Percentiles rank a stretch among this genome's conserved stretches.
Conservation (phyloP, 2,888 invertebrate genomes). For the Lochmaea crataegi region DNA sequence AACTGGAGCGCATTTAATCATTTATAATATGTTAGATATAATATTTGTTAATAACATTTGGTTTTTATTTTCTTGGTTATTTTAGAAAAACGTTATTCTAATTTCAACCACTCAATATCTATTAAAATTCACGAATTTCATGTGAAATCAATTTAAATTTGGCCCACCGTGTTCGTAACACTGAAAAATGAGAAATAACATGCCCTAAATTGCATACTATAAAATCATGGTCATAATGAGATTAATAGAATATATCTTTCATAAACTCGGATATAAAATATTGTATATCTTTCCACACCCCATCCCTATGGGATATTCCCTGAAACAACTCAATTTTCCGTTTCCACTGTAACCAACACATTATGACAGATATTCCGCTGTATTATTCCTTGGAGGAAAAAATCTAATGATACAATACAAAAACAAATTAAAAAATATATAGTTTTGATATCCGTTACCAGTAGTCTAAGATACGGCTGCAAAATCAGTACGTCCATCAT, state of each 20-base stretch:
- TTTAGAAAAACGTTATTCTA: no score
- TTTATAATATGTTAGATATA: no score
- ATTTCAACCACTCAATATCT: no score
- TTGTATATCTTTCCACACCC: not conserved
- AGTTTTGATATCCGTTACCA: not conserved
- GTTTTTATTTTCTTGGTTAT: no score
- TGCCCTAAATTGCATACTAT: not conserved
- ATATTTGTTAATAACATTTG: no score
- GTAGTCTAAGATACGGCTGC: no score
- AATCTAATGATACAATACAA: not conserved
- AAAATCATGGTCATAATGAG: not conserved
- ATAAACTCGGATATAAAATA: not conserved
- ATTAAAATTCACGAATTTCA: no score
- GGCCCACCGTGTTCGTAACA: no score
- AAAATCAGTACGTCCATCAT: no score
- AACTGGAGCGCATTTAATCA: no score
- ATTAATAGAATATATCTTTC: not conserved
- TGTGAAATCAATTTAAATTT: no score
- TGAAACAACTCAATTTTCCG: slow-evolving; percentile 27
- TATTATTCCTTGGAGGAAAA: slow-evolving; percentile 11
- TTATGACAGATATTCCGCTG: slow-evolving; percentile 20
- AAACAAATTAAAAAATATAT: not conserved
- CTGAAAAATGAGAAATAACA: no score
- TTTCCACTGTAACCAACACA: slow-evolving; percentile 22
- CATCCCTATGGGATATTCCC: slow-evolving; percentile 12